Base-by-base conservation (phyloP, 2,888 invertebrate species). In the Oithona nana region DNA sequence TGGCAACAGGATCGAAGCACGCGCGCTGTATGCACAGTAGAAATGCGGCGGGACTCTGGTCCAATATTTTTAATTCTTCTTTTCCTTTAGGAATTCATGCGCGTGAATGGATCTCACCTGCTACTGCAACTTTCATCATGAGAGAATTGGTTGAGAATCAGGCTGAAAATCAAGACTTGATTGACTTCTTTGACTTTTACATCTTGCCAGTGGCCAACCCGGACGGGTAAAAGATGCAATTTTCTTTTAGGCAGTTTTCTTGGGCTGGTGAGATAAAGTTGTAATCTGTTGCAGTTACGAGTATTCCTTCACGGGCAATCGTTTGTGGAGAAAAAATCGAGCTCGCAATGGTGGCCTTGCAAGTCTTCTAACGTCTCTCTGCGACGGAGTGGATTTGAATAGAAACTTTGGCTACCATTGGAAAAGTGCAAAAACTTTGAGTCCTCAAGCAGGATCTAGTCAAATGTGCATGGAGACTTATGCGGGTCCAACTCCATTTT, bases 171-270 rank as follows among this genome's bases (percentile, higher is more conserved):
- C n/a, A 30, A 26, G 39, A 57, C 11, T 30, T 22, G 29, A n/a
- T 57, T 31, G 3, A 31, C 65, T 75, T 75, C 62, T 80, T 81
- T 66, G 81, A 90, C 69, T 84, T 81, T 69, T 83, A 83, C 70
- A 76, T 88, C 62, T 75, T 84, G 11, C 83, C 86, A 11, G 79
- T 86, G 22, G 73, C 82, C 64, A 87, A 88, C 73, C 88, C 88
- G 11, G 86, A 92, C 71, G 88, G 92, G 1, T 57, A 57, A 8
- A 11, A n/a, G 30, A 2, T 20, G 28, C 39, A 39, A 11, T 16
- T 39, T 11, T 39, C 16, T 39, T 39, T 39, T n/a, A n/a, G n/a
- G n/a, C n/a, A n/a, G n/a, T n/a, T n/a, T n/a, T n/a, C n/a, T n/a
- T n/a, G n/a, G n/a, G n/a, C n/a, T n/a, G n/a, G n/a, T n/a, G n/a